phyloP scores from a whole-genome alignment of 2,113 vertebrate species.

The Scomber scombrus region DNA sequence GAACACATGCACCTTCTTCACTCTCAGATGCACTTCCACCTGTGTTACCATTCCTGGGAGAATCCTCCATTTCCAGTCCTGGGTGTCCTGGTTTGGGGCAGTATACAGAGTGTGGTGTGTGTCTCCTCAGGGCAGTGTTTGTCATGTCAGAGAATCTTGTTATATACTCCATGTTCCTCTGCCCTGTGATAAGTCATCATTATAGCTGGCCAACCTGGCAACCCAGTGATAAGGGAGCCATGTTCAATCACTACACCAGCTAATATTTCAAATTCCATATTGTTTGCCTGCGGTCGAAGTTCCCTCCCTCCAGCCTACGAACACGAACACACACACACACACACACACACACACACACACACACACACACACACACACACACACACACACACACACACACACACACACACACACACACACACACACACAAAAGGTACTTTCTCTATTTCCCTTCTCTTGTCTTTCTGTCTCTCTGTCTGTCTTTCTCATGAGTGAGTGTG shows the following conservation, averaged over 20 bases:
- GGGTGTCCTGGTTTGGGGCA: conserved; percentile 78
- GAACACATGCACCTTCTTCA: conserved; percentile 42
- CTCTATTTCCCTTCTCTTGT: conserved; percentile 38
- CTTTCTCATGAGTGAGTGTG: conserved; percentile 53
- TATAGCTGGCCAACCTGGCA: conserved; percentile 86
- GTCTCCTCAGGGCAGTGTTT: conserved; percentile 84
- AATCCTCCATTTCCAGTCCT: conserved; percentile 61
- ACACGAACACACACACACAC: conserved; percentile 35
- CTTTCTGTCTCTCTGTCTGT: conserved; percentile 35
- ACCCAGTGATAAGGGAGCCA: conserved; percentile 86
- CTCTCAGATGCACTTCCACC: conserved; percentile 54
- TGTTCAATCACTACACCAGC: conserved; percentile 85
- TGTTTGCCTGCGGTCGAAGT: conserved; percentile 82
- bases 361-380: neutral
- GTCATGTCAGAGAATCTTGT: conserved; percentile 86
- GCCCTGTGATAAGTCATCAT: conserved; percentile 86
- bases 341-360: conserved; percentile 19
- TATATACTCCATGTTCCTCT: conserved; percentile 85
- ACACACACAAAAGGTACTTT: conserved; percentile 24
- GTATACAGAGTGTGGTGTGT: conserved; percentile 68
- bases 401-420: neutral
- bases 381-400: neutral
- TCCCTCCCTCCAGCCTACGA: conserved; percentile 57
- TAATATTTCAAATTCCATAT: conserved; percentile 89
- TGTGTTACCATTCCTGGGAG: conserved; percentile 64